Percentiles rank a stretch among this genome's conserved stretches.
These are phyloP conservation scores for Chironomus riparius DNA, from an alignment of 2,888 invertebrate species.

Conservation along the genomic window DNA sequence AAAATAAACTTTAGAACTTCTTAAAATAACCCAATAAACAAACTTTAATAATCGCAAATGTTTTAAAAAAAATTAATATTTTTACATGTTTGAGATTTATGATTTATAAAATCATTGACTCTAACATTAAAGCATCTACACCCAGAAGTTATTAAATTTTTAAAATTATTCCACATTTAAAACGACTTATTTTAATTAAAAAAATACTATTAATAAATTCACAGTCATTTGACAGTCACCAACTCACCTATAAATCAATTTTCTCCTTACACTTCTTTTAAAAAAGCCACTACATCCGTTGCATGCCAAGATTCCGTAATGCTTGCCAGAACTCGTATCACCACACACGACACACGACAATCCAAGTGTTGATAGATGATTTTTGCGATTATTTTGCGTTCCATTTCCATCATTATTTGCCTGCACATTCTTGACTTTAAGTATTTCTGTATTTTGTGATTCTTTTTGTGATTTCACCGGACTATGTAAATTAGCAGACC, in stretches of 20 bases:
- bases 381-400: conserved; percentile 5
- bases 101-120: too few relatives aligned
- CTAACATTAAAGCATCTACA: too few relatives aligned
- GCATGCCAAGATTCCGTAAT: conserved; percentile 96
- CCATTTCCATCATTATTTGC: neutral
- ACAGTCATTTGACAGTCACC: too few relatives aligned
- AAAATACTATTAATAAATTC: too few relatives aligned
- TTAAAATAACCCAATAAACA: too few relatives aligned
- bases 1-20: too few relatives aligned
- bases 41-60: too few relatives aligned
- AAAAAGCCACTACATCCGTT: conserved; percentile 99
- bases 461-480: neutral
- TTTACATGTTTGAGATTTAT: too few relatives aligned
- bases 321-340: conserved; percentile 94
- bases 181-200: too few relatives aligned
- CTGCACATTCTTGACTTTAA: neutral
- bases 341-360: conserved; percentile 94
- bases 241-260: conserved; percentile 91
- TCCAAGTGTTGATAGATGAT: conserved; percentile 48
- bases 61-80: too few relatives aligned
- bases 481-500: conserved; percentile 14
- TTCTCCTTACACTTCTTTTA: conserved; percentile 89
- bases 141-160: neutral
- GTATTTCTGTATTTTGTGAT: neutral
- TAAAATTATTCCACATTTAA: neutral